Conservation (phyloP, 1,140 invertebrate species). For the Dolichoris vasculosae region DNA sequence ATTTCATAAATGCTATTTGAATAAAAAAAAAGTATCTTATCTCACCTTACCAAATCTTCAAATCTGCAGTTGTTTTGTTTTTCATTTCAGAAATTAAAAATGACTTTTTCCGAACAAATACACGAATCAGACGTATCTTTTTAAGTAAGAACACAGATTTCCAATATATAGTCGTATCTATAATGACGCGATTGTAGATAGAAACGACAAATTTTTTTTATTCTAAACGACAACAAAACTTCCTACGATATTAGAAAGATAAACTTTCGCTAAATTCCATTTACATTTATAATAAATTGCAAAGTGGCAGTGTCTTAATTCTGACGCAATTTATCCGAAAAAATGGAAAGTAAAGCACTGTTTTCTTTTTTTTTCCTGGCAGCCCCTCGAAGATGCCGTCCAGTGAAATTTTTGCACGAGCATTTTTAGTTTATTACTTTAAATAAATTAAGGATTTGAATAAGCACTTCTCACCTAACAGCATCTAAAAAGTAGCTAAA, state of each 20-base stretch:
- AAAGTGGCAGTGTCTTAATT: conserved; percentile 46
- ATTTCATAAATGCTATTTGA: neutral
- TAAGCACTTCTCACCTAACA: conserved; percentile 10
- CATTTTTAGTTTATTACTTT: conserved; percentile 1
- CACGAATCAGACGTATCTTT: neutral
- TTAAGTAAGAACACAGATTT: neutral
- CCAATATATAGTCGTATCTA: neutral
- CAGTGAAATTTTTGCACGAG: neutral
- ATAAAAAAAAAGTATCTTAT: neutral
- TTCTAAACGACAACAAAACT: neutral
- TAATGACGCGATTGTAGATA: neutral
- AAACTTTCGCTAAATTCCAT: neutral
- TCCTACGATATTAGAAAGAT: conserved; percentile 27
- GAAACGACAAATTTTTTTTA: conserved; percentile 5
- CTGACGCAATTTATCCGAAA: conserved; percentile 7
- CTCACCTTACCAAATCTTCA: neutral
- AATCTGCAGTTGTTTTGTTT: neutral
- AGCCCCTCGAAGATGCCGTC: neutral
- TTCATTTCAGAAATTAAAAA: neutral
- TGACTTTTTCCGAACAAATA: conserved; percentile 5
- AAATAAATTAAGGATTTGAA: conserved; percentile 34
- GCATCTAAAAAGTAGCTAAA: conserved; percentile 1
- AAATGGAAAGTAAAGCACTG: conserved; percentile 18
- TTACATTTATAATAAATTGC: conserved; percentile 14
- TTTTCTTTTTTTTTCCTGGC: neutral